Conservation (phyloP, 2,888 invertebrate genomes). For the Drosophila testacea region DNA sequence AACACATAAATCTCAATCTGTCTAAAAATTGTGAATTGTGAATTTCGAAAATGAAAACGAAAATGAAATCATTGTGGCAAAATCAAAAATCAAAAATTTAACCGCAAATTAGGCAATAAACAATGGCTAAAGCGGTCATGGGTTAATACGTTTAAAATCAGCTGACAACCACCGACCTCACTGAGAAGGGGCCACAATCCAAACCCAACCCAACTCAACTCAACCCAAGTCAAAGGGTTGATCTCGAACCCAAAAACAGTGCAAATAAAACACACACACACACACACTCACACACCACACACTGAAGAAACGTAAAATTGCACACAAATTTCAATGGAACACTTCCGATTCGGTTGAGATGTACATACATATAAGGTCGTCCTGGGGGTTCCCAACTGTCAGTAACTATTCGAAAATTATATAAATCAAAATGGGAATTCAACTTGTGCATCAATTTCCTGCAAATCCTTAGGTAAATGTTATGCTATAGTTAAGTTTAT, state of each 20-base stretch:
- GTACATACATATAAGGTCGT: not conserved
- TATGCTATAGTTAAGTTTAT: not conserved
- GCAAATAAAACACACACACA: slow-evolving; percentile 28
- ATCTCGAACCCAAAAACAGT: slow-evolving; percentile 8
- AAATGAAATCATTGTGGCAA: slow-evolving; percentile 65
- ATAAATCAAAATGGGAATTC: slow-evolving; percentile 12
- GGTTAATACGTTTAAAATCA: slow-evolving; percentile 75
- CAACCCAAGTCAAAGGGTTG: slow-evolving; percentile 52
- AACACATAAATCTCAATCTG: slow-evolving; percentile 74
- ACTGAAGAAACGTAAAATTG: slow-evolving; percentile 14
- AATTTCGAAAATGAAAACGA: slow-evolving; percentile 13
- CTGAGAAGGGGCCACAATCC: too few species aligned
- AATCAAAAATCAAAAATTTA: slow-evolving; percentile 54
- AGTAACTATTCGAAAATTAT: not conserved
- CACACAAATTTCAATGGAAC: slow-evolving; percentile 20
- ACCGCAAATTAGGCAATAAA: slow-evolving; percentile 76
- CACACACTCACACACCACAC: not conserved
- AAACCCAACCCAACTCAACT: not conserved
- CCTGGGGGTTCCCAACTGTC: slow-evolving; percentile 6
- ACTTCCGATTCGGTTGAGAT: slow-evolving; percentile 3
- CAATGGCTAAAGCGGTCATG: slow-evolving; percentile 76
- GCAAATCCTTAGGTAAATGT: slow-evolving; percentile 15
- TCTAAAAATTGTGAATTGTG: slow-evolving; percentile 25
- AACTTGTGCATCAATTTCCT: not conserved
- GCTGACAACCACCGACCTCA: slow-evolving; percentile 22